Base-by-base conservation (phyloP, 2,113 vertebrate genomes). In the Shinisaurus crocodilurus region DNA sequence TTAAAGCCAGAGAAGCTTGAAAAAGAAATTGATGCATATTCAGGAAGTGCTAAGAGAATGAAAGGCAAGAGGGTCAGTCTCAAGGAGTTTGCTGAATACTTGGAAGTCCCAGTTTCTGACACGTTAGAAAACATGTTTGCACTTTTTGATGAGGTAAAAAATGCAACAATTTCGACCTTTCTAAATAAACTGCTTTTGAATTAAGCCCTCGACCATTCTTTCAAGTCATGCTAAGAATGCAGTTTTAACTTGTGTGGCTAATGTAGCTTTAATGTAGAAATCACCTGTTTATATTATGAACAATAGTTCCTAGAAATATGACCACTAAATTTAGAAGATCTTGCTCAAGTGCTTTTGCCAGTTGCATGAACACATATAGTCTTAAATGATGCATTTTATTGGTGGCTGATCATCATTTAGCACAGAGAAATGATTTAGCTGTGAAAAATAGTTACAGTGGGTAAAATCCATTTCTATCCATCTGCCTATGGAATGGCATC, bases 61-160 rank as follows among this genome's bases (percentile, higher is more conserved):
- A 94, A 94, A 77, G 98, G 97, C 2, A 93, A 96, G 91, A 98
- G 96, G 77, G 81, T 98, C 81, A 85, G 88, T 81, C 92, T 98
- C 54, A 93, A 98, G 0, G 97, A 97, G 90, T 99, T 99, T 85
- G 97, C 99, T 1, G 96, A 96, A 7, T 98, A 98, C 95, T 96
- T 99, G 88, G 97, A 97, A 72, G 95, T 98, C 87, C 98, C 98
- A 1, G 93, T 97, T 77, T 99, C 98, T 3, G 97, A 98, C 57
- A 92, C 96, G 5, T 97, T 99, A 95, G 96, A 96, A 91, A 98
- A 97, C 92, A 97, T 99, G 97, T 99, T 99, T 89, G 93, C 97
- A 0, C 98, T 99, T 91, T 99, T 99, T 91, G 98, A 99, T 3
- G 99, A 99, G 98, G 99, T 99, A 95, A 96, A 96, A 67, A 83